Evolutionary conservation across 2,113 vertebrate species (phyloP).

Genomic region (Melanocharis versteri): DNA sequence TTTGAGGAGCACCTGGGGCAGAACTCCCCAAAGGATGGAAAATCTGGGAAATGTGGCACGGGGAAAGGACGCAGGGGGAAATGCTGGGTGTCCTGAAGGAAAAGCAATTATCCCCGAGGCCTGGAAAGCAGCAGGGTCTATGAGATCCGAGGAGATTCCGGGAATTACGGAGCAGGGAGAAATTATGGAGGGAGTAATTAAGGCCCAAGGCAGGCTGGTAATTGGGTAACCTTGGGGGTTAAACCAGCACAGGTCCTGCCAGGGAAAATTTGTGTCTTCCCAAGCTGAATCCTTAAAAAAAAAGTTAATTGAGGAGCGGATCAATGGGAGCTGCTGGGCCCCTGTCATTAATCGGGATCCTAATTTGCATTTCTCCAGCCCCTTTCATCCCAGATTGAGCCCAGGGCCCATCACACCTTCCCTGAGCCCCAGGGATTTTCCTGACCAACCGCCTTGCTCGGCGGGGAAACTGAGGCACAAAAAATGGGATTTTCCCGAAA

Average conservation of each 20-base stretch:
- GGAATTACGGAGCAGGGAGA: constrained; percentile 41
- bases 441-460: accelerated
- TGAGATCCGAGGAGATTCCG: constrained; percentile 38
- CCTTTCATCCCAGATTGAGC: constrained; percentile 7
- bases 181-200: constrained; percentile 59
- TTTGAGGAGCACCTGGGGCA: not conserved
- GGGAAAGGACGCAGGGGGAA: not conserved
- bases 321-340: constrained; percentile 28
- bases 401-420: not conserved
- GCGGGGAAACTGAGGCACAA: accelerated
- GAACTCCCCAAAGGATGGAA: not conserved
- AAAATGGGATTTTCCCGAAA: not conserved
- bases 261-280: constrained; percentile 44
- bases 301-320: constrained; percentile 59
- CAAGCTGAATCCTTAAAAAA: constrained; percentile 10
- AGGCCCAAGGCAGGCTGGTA: constrained; percentile 6
- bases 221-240: constrained; percentile 53
- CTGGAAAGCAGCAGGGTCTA: not conserved
- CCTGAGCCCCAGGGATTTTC: not conserved
- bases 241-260: constrained; percentile 49
- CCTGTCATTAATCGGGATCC: constrained; percentile 19
- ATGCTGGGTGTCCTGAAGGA: not conserved
- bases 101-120: not conserved
- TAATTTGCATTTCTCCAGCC: constrained; percentile 8
- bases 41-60: not conserved